Percentiles rank a stretch among this genome's conserved stretches.
Conservation (phyloP, 2,113 vertebrate species). For the Elephas maximus region DNA sequence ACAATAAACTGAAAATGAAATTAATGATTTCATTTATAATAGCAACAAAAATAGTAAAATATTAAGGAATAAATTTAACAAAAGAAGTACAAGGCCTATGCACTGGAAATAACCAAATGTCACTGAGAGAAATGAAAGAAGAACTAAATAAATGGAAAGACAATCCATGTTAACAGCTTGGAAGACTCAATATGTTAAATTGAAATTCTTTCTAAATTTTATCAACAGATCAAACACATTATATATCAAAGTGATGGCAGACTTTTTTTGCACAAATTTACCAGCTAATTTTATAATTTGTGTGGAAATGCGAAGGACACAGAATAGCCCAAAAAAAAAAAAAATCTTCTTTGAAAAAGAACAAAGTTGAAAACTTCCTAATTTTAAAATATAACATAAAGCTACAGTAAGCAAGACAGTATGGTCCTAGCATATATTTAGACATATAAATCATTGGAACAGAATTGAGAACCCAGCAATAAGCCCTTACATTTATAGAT, state of each 20-base stretch:
- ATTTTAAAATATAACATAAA: constrained; percentile 1
- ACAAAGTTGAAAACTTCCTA: background rate
- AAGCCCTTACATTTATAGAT: background rate
- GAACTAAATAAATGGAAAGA: background rate
- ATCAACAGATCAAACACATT: background rate
- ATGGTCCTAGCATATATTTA: background rate
- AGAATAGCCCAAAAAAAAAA: background rate
- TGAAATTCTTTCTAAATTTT: background rate
- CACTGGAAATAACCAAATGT: background rate
- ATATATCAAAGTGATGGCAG: background rate
- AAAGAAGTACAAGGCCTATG: background rate
- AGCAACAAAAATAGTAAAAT: background rate
- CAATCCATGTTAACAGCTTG: background rate
- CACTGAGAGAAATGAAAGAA: background rate
- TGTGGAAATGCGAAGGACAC: background rate
- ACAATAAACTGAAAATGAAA: background rate
- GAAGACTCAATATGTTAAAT: background rate
- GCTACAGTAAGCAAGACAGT: background rate
- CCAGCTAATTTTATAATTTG: background rate
- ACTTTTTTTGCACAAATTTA: background rate
- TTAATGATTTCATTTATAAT: background rate
- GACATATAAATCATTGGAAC: background rate
- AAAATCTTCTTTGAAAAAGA: background rate
- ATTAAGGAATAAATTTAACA: background rate
- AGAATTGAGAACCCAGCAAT: background rate